Evolutionary conservation across 1,140 invertebrate genomes (phyloP).

Genomic region (Cheumatopsyche charites): DNA sequence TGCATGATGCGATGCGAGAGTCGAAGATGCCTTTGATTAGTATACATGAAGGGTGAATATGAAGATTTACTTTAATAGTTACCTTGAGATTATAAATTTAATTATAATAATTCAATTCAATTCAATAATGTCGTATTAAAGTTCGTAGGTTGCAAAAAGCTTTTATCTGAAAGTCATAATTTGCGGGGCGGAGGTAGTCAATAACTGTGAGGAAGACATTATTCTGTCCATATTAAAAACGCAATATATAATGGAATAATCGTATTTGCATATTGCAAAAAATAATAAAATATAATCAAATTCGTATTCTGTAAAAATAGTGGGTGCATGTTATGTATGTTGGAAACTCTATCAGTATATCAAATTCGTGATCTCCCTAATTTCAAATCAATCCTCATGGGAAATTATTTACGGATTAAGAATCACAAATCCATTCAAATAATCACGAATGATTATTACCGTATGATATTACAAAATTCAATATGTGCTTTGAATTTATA

Average conservation of each 20-base stretch:
- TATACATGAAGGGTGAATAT: not conserved
- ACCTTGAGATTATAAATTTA: not conserved
- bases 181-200: too few species aligned
- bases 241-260: too few species aligned
- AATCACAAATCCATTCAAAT: slow-evolving; percentile 11
- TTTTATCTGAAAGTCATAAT: too few species aligned
- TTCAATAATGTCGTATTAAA: not conserved
- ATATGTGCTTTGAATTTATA: too few species aligned
- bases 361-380: slow-evolving; percentile 15
- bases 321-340: not conserved
- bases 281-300: not conserved
- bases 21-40: not conserved
- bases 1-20: not conserved
- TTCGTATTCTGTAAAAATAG: not conserved
- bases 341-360: not conserved
- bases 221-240: too few species aligned
- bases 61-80: not conserved
- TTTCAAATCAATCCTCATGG: slow-evolving; percentile 6
- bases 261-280: too few species aligned
- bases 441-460: not conserved
- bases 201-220: too few species aligned
- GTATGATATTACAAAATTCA: too few species aligned
- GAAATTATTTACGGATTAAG: slow-evolving; percentile 14
- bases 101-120: not conserved
- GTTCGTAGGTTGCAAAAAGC: too few species aligned